Evolutionary conservation across 2,888 invertebrate species (phyloP).

Genomic region (Hypolimnas misippus): DNA sequence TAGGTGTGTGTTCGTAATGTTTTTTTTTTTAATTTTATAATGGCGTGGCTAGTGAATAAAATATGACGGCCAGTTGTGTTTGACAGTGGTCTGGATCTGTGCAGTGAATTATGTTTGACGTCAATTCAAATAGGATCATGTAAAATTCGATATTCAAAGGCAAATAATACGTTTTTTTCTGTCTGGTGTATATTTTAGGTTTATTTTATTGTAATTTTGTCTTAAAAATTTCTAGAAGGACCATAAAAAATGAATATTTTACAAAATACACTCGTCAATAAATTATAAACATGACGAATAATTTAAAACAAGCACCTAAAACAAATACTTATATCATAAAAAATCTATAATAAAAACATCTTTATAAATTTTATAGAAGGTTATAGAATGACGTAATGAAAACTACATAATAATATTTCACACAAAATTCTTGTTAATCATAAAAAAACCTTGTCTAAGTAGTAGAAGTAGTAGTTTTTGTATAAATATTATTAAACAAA

Average conservation of each 20-base stretch:
- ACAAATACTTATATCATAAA: background rate
- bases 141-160: slow-evolving; percentile 10
- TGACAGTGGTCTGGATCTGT: slow-evolving; percentile 35
- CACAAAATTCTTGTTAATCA: background rate
- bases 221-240: background rate
- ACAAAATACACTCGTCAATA: too few species aligned
- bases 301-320: too few species aligned
- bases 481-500: too few species aligned
- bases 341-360: background rate
- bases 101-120: slow-evolving; percentile 40
- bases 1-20: slow-evolving; percentile 36
- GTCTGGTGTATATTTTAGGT: slow-evolving; percentile 13
- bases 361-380: background rate
- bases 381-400: background rate
- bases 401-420: background rate
- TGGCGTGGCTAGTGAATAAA: slow-evolving; percentile 37
- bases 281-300: too few species aligned
- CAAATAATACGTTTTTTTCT: slow-evolving; percentile 13
- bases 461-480: too few species aligned
- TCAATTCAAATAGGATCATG: slow-evolving; percentile 29
- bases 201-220: background rate
- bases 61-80: slow-evolving; percentile 40
- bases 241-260: too few species aligned
- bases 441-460: too few species aligned
- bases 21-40: slow-evolving; percentile 44